Evolutionary conservation across 2,113 vertebrate genomes (phyloP), one percentile per base, ranked within the genome.

Genomic region (Barbus barbus): DNA sequence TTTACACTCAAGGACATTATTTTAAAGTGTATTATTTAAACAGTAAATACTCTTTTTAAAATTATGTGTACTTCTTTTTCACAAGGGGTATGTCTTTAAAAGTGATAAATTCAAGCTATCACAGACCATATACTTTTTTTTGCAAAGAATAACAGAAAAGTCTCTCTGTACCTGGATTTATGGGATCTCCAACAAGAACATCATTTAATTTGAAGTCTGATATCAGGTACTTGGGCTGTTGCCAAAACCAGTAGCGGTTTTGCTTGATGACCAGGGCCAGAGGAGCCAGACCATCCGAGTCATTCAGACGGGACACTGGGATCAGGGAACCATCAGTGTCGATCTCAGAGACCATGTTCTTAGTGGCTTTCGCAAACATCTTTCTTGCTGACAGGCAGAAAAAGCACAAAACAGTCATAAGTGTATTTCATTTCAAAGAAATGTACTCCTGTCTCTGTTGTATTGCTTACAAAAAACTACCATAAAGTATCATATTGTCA

Each of bases 321-420:
- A 98, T 95, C 90, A 99, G 89, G 33, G 93, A 80, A 28, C 97
- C 97, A 9, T 92, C 94, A 0, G 83, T 48, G 63, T 96, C 97
- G 65, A 97, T 94, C 90, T 98, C 95, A 89, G 92, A 95, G 88
- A 98, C 94, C 3, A 99, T 96, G 91, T 94, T 97, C 83, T 89
- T 95, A 3, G 97, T 96, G 61, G 97, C 97, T 88, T 96, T 95
- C 85, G 96, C 95, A 91, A 99, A 99, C 98, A 99, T 99, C 77
- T 89, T 89, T 14, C 22, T 13, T 5, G 48, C 78, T 61, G 24
- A 28, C 4, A 13, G 11, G 28, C 1, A 53, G 53, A 44, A 44
- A 44, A 61, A 58, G 0, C 18, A 33, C 24, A 75, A 28, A 48
- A 28, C 41, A 12, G 46, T 2, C 24, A 28, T 18, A 31, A n/a